Percentiles rank a stretch among this genome's conserved stretches.
Conservation (phyloP, 2,113 vertebrate species). For the Cyanoliseus patagonus region DNA sequence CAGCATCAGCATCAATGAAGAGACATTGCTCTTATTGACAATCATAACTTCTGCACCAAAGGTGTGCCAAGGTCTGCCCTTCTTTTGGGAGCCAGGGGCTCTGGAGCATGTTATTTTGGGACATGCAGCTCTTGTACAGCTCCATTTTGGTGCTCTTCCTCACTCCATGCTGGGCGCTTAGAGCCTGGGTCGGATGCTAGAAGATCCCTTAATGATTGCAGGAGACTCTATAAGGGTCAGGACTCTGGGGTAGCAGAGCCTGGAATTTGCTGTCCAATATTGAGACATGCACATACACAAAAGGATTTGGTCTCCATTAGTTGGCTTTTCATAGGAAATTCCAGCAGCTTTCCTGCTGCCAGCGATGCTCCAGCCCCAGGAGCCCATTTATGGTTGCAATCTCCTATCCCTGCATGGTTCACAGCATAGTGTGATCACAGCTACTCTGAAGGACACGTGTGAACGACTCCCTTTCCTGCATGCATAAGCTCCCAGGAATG, state of each 20-base stretch:
- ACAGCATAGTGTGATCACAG: background rate
- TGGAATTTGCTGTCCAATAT: constrained; percentile 1
- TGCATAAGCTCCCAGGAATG: constrained; percentile 36
- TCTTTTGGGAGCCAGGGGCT: background rate
- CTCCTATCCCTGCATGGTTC: background rate
- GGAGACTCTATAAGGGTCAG: background rate
- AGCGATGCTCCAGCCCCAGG: background rate
- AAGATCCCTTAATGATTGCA: background rate
- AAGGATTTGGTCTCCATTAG: constrained; percentile 28
- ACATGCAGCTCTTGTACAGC: background rate
- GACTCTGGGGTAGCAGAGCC: background rate
- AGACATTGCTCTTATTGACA: background rate
- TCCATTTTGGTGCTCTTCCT: background rate
- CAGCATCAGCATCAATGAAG: background rate
- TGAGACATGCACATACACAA: constrained; percentile 34
- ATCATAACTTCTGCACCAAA: background rate
- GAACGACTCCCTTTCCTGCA: background rate
- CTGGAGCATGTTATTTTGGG: background rate
- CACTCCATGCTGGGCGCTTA: background rate
- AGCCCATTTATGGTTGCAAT: constrained; percentile 59
- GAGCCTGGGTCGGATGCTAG: background rate
- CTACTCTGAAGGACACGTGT: constrained; percentile 44
- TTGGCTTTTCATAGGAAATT: constrained; percentile 46
- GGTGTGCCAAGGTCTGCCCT: background rate
- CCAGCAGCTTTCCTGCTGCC: constrained; percentile 19